Base-by-base conservation (phyloP, 1,140 invertebrate genomes). In the Microplitis demolitor region DNA sequence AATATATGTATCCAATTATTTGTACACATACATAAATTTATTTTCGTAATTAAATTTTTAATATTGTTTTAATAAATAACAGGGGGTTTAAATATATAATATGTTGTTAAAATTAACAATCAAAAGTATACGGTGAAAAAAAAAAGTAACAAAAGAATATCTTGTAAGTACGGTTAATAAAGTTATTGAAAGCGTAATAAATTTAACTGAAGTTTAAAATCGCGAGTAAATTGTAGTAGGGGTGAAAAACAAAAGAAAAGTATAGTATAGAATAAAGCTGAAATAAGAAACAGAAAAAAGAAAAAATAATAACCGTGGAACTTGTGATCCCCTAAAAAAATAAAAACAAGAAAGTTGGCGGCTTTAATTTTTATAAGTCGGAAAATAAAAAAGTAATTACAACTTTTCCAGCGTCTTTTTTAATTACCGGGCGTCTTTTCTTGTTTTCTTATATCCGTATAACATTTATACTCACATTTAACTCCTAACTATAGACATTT, bases 321-420 rank as follows among this genome's bases (percentile, higher is more conserved):
- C 64, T 72, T 72, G 64, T 67, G 64, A 72, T 72, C 71, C 63
- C 64, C 31, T 61, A 63, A 58, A 72, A 72, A 72, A 72, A 66
- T 62, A 60, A 45, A 45, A 45, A 45, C 39, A 45, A 45, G 9
- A 39, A 45, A 45, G 39, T 45, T 5, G 11, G 24, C 35, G 33
- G 56, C 9, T 51, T 64, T 66, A 37, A 72, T 72, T 45, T 45
- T 45, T 72, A 39, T 72, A 66, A 72, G 71, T 72, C 71, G 56
- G 14, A 45, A 66, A 72, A 72, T 72, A 72, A 72, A 72, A 72
- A 72, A 72, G 71, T 72, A 72, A 72, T 72, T 72, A 72, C 64
- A 72, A 72, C 54, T 72, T 72, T 72, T 61, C 64, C 56, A 45
- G 50, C 71, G 71, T 60, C 34, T 64, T 72, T 72, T 24, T 72